Percentiles rank a stretch among this genome's conserved stretches.
These are phyloP conservation scores for Spea bombifrons DNA, from an alignment of 2,113 vertebrate species.

Conservation along the genomic window DNA sequence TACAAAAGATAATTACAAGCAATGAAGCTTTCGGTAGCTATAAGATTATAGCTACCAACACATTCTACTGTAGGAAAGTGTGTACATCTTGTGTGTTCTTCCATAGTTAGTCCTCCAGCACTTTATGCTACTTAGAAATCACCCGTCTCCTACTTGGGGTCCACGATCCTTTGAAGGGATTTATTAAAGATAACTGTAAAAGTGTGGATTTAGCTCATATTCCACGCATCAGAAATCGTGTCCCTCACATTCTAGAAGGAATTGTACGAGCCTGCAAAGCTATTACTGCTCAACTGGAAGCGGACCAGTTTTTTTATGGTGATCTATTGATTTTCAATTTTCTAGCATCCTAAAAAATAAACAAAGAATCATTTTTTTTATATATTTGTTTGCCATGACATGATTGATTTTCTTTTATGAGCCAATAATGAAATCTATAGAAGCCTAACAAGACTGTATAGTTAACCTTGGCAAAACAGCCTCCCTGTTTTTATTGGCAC, in stretches of 20 bases:
- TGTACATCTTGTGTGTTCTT: too few relatives aligned
- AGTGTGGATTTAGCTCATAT: too few relatives aligned
- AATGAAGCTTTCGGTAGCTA: too few relatives aligned
- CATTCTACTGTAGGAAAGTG: too few relatives aligned
- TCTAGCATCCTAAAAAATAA: constrained; percentile 51
- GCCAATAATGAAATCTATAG: constrained; percentile 58
- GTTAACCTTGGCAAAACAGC: constrained; percentile 50
- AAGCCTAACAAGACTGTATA: constrained; percentile 53
- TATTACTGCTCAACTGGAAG: constrained; percentile 35
- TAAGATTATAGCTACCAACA: too few relatives aligned
- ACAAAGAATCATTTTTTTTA: constrained; percentile 54
- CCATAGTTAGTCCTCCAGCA: too few relatives aligned
- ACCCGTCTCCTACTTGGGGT: too few relatives aligned
- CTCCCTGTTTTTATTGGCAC: constrained; percentile 21
- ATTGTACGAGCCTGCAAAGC: constrained; percentile 31
- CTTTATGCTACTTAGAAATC: too few relatives aligned
- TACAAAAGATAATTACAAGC: too few relatives aligned
- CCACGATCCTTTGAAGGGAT: too few relatives aligned
- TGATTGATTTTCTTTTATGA: constrained; percentile 59
- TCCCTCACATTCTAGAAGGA: constrained; percentile 10
- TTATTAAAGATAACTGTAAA: too few relatives aligned
- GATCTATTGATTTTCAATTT: constrained; percentile 52
- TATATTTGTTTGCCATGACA: constrained; percentile 49
- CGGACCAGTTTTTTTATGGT: constrained; percentile 42
- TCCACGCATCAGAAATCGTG: background rate